phyloP scores from a whole-genome alignment of 2,888 invertebrate species.

The Cinara cedri region DNA sequence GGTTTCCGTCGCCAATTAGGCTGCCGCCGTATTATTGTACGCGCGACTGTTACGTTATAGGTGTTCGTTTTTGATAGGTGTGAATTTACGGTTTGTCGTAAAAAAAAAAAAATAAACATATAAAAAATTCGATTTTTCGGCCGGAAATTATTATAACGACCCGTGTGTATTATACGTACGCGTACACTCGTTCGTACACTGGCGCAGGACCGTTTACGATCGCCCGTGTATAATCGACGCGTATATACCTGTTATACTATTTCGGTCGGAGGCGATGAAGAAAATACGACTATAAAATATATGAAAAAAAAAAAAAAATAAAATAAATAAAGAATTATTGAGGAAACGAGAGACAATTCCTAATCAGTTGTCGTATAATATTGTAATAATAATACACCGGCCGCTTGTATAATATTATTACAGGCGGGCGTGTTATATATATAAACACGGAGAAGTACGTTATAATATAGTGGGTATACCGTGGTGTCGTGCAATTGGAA shows the following conservation, averaged over 20 bases:
- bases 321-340: background rate
- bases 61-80: constrained; percentile 28
- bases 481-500: no score
- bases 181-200: no score
- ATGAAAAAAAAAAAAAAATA: background rate
- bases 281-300: background rate
- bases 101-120: constrained; percentile 1
- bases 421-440: no score
- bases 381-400: no score
- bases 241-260: background rate
- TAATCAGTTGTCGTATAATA: constrained; percentile 14
- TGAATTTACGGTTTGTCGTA: constrained; percentile 46
- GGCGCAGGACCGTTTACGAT: background rate
- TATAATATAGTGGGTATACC: no score
- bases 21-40: background rate
- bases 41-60: background rate
- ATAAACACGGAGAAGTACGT: no score
- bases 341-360: constrained; percentile 21
- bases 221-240: background rate
- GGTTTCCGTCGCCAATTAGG: constrained; percentile 39
- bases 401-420: no score
- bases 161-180: background rate
- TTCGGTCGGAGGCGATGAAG: background rate
- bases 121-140: constrained; percentile 9
- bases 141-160: constrained; percentile 21